Evolutionary conservation across 2,113 vertebrate species (phyloP).

Genomic region (Indri indri): DNA sequence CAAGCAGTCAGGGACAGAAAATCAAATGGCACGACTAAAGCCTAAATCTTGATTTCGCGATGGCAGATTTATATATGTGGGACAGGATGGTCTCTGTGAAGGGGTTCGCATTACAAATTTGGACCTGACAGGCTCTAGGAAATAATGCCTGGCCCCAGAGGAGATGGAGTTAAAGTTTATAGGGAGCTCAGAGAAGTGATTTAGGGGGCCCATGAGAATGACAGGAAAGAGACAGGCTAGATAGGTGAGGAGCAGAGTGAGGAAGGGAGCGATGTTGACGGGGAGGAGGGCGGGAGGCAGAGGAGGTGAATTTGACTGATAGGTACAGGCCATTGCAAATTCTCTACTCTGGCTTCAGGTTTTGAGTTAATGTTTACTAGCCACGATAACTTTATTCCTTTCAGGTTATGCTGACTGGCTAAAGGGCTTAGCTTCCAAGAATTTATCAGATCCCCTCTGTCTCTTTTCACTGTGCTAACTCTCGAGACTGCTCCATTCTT

Average conservation of each 20-base stretch:
- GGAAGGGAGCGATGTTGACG: not conserved
- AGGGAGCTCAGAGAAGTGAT: constrained; percentile 1
- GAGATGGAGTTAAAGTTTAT: constrained; percentile 37
- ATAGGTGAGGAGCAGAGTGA: not conserved
- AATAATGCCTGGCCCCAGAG: constrained; percentile 10
- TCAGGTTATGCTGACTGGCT: not conserved
- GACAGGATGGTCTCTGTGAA: not conserved
- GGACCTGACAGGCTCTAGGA: constrained; percentile 16
- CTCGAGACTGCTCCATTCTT: not conserved
- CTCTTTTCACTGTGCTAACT: not conserved
- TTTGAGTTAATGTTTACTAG: constrained; percentile 11
- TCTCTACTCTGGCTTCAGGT: not conserved
- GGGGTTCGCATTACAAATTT: not conserved
- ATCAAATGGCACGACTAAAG: not conserved
- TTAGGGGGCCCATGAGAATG: not conserved
- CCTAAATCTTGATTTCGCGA: constrained; percentile 31
- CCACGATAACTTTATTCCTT: not conserved
- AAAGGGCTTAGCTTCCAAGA: not conserved
- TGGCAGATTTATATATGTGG: constrained; percentile 8
- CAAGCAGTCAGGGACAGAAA: constrained; percentile 34
- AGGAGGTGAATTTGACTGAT: not conserved
- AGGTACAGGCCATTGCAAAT: not conserved
- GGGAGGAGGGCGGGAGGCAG: not conserved
- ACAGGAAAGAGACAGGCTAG: not conserved
- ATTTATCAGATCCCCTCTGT: not conserved